Evolutionary conservation across 2,797 vertebrate genomes (phyloP).

Genomic region (Lindbergichthys nudifrons): DNA sequence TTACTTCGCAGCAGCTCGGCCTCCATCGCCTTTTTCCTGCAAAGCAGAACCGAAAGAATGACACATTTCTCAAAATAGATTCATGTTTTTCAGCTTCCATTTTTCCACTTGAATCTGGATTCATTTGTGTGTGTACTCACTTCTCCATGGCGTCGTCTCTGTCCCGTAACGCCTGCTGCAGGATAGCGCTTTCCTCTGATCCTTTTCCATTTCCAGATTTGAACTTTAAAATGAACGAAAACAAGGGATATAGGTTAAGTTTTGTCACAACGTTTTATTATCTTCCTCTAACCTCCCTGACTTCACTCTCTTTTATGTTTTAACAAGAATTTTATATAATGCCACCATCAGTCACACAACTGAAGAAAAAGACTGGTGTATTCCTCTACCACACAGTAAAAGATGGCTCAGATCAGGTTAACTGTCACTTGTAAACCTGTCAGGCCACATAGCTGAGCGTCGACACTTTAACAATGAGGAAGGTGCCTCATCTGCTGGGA

Average conservation of each 20-base stretch:
- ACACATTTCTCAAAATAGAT: conserved; percentile 42
- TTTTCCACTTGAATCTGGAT: conserved; percentile 13
- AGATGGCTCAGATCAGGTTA: conserved; percentile 6
- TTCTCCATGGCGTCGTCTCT: conserved; percentile 89
- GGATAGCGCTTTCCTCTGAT: conserved; percentile 66
- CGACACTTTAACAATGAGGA: background rate
- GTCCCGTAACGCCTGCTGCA: conserved; percentile 86
- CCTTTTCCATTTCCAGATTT: conserved; percentile 38
- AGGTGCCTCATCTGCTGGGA: background rate
- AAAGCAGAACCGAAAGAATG: conserved; percentile 27
- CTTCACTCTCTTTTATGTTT: background rate
- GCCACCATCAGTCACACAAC: background rate
- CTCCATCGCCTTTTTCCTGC: conserved; percentile 89
- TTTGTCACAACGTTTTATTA: background rate
- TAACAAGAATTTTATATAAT: conserved; percentile 2
- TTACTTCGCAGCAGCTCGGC: conserved; percentile 85
- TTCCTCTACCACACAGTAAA: background rate
- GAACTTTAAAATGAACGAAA: conserved; percentile 15
- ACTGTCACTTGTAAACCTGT: conserved; percentile 38
- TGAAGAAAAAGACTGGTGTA: background rate
- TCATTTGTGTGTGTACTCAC: conserved; percentile 73
- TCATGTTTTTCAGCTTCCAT: conserved; percentile 12
- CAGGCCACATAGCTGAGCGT: conserved; percentile 47
- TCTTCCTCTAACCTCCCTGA: background rate
- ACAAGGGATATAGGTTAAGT: background rate